Base-by-base conservation (phyloP, 2,888 invertebrate species). In the Drosophila paranaensis region DNA sequence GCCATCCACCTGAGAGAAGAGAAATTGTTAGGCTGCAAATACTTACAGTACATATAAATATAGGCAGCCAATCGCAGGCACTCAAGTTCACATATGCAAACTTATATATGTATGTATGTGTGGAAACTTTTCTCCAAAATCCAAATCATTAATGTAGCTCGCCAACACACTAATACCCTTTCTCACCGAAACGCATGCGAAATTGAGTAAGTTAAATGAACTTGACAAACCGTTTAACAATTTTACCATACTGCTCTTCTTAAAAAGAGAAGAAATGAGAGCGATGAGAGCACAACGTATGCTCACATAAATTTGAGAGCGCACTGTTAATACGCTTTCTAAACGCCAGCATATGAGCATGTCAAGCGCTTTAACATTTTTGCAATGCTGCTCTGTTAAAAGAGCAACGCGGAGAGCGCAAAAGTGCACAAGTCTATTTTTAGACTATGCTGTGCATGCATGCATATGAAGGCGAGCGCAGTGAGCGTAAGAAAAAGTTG, bases 1-100 rank as follows among this genome's bases (percentile, higher is more conserved):
- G 27, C 88, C 84, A 48, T 92, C 92, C 1, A 92, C 88, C 92
- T 93, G 50, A 6, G 14, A 0, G 6, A 92, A 56, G 2, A 35
- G 4, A 9, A 35, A 45, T n/a, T 2, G 6, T 48, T 20, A n/a
- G n/a, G 6, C 1, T 2, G 20, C 1, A 14, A 4, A 25, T 5
- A n/a, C 5, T 13, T n/a, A 14, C 25, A 14, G 4, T 5, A 14
- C 1, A 25, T 13, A 45, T 20, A 25, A 13, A 25, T 45, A 8
- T 25, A 43, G 6, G 27, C 27, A 27, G 27, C 27, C 27, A 10
- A 10, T 3, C 5, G 10, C 10, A n/a, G n/a, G n/a, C n/a, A n/a
- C n/a, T n/a, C n/a, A n/a, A n/a, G n/a, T n/a, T n/a, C n/a, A n/a
- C n/a, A n/a, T n/a, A 42, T 46, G 48, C n/a, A 30, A 10, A 11